Evolutionary conservation across 2,888 invertebrate species (phyloP).

Genomic region (Chorisops tibialis): DNA sequence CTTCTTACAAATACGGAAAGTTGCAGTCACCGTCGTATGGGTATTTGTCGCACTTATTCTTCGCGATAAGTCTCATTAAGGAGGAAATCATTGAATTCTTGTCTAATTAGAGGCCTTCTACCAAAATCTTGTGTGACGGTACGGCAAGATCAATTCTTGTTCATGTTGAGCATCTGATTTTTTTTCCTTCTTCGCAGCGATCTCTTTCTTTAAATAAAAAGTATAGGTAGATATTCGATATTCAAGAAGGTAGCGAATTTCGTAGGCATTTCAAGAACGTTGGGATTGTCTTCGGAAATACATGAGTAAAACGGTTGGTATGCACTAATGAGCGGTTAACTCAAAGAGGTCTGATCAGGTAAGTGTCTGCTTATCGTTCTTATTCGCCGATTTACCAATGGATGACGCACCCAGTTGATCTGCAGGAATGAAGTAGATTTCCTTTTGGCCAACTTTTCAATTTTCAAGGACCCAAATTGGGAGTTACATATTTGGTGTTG

Average conservation of each 20-base stretch:
- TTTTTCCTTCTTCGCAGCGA: too few species aligned
- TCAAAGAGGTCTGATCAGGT: slow-evolving; percentile 14
- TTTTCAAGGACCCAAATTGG: too few species aligned
- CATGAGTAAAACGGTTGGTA: slow-evolving; percentile 17
- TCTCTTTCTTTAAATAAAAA: neutral
- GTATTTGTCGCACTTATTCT: too few species aligned
- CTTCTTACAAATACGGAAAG: too few species aligned
- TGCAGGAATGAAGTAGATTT: too few species aligned
- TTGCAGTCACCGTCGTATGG: too few species aligned
- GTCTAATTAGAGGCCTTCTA: slow-evolving; percentile 20
- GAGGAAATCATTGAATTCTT: slow-evolving; percentile 23
- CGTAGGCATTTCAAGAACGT: slow-evolving; percentile 17
- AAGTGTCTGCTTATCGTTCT: neutral
- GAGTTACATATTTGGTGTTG: too few species aligned
- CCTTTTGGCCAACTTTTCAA: too few species aligned
- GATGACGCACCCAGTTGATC: too few species aligned
- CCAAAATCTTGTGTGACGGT: slow-evolving; percentile 11
- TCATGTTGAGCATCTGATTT: too few species aligned
- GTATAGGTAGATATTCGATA: slow-evolving; percentile 11
- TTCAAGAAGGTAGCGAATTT: slow-evolving; percentile 9
- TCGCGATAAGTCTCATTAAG: slow-evolving; percentile 11
- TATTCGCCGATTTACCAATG: too few species aligned
- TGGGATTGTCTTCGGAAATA: slow-evolving; percentile 12
- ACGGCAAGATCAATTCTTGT: too few species aligned
- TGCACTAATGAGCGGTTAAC: slow-evolving; percentile 22